Base-by-base conservation (phyloP, 2,797 vertebrate species). In the Phataginus tricuspis region DNA sequence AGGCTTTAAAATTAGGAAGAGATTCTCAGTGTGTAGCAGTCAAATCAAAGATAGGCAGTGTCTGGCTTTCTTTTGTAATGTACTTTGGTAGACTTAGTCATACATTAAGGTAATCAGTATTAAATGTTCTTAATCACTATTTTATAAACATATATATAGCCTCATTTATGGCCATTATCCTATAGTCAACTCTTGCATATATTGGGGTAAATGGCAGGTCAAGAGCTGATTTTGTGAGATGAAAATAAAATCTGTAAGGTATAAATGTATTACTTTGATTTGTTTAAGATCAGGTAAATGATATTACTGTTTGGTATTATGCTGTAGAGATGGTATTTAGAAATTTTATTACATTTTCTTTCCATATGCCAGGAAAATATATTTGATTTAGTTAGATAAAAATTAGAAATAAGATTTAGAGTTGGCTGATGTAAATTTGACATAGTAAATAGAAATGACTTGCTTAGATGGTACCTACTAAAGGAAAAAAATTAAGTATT, bases 361-460 rank as follows among this genome's bases (percentile, higher is more conserved):
- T 91, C 37, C 39, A 21, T 92, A 45, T 27, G 16, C 63, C 61
- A 89, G 77, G 55, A 91, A 79, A 78, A 96, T 86, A 64, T 71
- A 95, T 91, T 97, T 94, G 75, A 96, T 92, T 94, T 96, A 90
- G 59, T 42, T 45, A 94, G 55, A 74, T 90, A 77, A 89, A 95
- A 96, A 96, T 90, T 91, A 94, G 95, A 95, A 92, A 82, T 96
- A 42, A n/a, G 88, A 61, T 94, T 96, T 94, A 95, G 61, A 94
- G 51, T 91, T 91, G 94, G 89, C 94, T n/a, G 71, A 94, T 93
- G 77, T 75, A 96, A 89, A 53, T 91, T 96, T 95, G 84, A 87
- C 90, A 82, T 94, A 90, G 63, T 93, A 91, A 96, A 82, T 87
- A 95, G 86, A 96, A 94, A 51, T 93, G 89, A 96, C 53, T 83